Base-by-base conservation (phyloP, 2,888 invertebrate species). In the Dendrolimus houi region DNA sequence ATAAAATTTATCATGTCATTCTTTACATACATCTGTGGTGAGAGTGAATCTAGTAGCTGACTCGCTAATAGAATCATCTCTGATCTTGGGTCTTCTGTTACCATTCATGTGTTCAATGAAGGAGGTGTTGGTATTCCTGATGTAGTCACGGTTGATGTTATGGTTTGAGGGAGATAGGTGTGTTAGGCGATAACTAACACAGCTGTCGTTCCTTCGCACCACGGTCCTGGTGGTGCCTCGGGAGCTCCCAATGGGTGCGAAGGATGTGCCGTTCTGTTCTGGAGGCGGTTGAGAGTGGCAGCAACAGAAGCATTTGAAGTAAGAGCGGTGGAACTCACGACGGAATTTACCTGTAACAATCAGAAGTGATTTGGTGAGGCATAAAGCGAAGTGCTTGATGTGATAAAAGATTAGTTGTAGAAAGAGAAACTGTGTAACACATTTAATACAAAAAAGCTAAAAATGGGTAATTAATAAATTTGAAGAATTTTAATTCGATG, bases 291-390 rank as follows among this genome's bases (percentile, higher is more conserved):
- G 61, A 8, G 74, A 63, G 53, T 71, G 76, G 58, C 88, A 88
- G 68, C 90, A 88, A 69, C 92, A 91, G 63, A 92, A 81, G 63
- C 94, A 94, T 71, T 93, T 93, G 78, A 93, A 93, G 79, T 94
- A 93, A 1, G 94, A 93, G 64, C 94, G 92, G 66, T 92, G 92
- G 78, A 95, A 95, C 74, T 95, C 95, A 63, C 93, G 92, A 9
- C 94, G 93, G 78, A 94, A 95, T 87, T 95, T 95, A 59, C 94
- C 95, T 95, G 92, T 9, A 92, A 92, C 86, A 87, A 82, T 67
- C 62, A 70, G 54, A 70, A 53, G 41, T 52, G 54, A 41, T 56
- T 29, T 29, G 29, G 29, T 29, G 29, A 29, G 29, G 29, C 29
- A 29, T 29, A 29, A 29, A 29, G 29, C 29, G 6, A 29, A 29